Evolutionary conservation across 2,797 vertebrate genomes (phyloP), one percentile per base, ranked within the genome.

Genomic region (Glossophaga mutica): DNA sequence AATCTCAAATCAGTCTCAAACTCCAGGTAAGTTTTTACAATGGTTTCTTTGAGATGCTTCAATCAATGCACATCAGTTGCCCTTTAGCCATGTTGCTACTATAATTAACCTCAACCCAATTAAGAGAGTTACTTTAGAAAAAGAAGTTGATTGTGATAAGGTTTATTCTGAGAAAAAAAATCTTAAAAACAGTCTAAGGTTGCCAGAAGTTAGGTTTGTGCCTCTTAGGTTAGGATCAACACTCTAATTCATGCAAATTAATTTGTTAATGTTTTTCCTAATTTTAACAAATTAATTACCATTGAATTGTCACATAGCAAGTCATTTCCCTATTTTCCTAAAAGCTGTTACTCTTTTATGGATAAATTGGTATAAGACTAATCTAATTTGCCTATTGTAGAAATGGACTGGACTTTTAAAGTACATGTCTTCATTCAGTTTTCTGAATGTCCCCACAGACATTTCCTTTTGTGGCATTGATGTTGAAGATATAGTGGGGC

Each of bases 241-340:
- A 34, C n/a, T 88, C 95, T 86, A 87, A 88, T 83, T 87, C 91
- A 85, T 50, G 48, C 14, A 93, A 96, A 93, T 95, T 92, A 76
- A 92, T 84, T 96, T 15, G 59, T 84, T 67, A 84, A 55, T 79
- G 39, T 76, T 95, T 92, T 93, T 62, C 77, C 48, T 86, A 84
- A 86, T 86, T 87, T 81, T 94, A 85, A 65, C 18, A 95, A 96
- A 94, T 94, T 94, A 83, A 91, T 83, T 94, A 52, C 71, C 32
- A 92, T 94, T 87, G 89, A 91, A 81, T 94, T 97, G 71, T 78
- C 16, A 81, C n/a, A 7, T 89, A 76, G 46, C 37, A 95, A 96
- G 52, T 87, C 9, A 76, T 94, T 78, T 95, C 29, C 37, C 70
- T 77, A 16, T 91, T 93, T 95, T 94, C 26, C 52, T 39, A 65